phyloP scores from a whole-genome alignment of 2,888 invertebrate genomes.

The Caenorhabditis sp. region DNA sequence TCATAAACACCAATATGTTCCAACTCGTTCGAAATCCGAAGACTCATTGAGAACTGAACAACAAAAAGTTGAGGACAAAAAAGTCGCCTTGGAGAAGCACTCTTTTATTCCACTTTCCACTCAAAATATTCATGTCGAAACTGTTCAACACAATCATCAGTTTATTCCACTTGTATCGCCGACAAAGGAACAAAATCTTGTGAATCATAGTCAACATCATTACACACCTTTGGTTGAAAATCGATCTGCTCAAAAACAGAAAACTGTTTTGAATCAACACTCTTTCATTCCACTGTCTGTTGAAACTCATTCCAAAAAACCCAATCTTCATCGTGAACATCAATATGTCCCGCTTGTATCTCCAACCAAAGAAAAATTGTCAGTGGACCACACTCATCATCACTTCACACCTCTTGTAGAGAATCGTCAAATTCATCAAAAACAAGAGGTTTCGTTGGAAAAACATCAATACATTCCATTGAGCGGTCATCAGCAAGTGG shows the following conservation, averaged over 20 bases:
- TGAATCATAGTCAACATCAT: neutral
- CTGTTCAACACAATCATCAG: slow-evolving; percentile 11
- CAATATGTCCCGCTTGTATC: slow-evolving; percentile 20
- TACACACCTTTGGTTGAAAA: no score
- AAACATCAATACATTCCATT: no score
- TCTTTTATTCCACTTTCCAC: neutral
- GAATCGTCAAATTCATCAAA: no score
- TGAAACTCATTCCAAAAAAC: no score
- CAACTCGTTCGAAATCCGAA: slow-evolving; percentile 10
- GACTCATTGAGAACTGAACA: neutral
- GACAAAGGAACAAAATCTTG: slow-evolving; percentile 9
- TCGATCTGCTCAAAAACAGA: neutral
- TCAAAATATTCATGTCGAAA: neutral
- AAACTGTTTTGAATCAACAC: no score
- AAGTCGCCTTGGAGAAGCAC: neutral
- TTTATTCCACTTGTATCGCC: slow-evolving; percentile 22
- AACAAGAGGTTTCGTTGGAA: no score
- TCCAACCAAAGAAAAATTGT: neutral
- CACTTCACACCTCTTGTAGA: neutral
- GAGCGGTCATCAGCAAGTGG: no score
- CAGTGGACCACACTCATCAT: neutral
- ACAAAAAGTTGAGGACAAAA: neutral
- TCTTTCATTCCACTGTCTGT: no score
- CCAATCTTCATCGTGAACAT: slow-evolving; percentile 13
- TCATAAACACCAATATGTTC: slow-evolving; percentile 16